phyloP scores from a whole-genome alignment of 2,888 invertebrate species.

The Papilio elwesi region DNA sequence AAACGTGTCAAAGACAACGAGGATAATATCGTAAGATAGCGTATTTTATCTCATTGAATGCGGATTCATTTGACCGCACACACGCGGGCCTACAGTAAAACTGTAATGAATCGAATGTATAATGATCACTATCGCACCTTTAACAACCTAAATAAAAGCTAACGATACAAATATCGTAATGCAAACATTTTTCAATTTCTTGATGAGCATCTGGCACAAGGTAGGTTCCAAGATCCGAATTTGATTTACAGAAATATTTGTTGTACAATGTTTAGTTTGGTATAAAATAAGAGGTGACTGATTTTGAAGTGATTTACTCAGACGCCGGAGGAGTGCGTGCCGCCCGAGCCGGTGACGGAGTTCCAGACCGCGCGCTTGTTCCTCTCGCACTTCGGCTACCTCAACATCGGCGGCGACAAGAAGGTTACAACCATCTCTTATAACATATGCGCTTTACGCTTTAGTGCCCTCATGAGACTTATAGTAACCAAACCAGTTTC shows the following conservation, averaged over 20 bases:
- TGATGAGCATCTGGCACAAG: too few species aligned
- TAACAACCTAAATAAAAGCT: too few species aligned
- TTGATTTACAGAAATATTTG: background rate
- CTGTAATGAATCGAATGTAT: too few species aligned
- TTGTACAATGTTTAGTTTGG: background rate
- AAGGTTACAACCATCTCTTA: constrained; percentile 53
- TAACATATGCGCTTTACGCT: too few species aligned
- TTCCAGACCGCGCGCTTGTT: constrained; percentile 98
- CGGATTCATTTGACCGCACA: too few species aligned
- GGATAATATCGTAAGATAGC: constrained; percentile 63
- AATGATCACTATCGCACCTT: too few species aligned
- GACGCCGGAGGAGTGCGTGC: constrained; percentile 88
- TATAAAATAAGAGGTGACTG: background rate
- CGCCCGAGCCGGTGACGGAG: constrained; percentile 93
- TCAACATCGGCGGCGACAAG: constrained; percentile 85
- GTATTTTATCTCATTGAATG: background rate
- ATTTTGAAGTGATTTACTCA: constrained; percentile 48
- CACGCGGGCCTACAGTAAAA: too few species aligned
- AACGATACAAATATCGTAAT: too few species aligned
- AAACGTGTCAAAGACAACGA: constrained; percentile 80
- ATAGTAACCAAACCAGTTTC: too few species aligned
- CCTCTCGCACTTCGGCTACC: constrained; percentile 97
- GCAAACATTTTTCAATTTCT: too few species aligned
- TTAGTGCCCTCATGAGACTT: too few species aligned
- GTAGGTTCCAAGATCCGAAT: too few species aligned